Base-by-base conservation (phyloP, 2,888 invertebrate species). In the Nomada lathburiana region DNA sequence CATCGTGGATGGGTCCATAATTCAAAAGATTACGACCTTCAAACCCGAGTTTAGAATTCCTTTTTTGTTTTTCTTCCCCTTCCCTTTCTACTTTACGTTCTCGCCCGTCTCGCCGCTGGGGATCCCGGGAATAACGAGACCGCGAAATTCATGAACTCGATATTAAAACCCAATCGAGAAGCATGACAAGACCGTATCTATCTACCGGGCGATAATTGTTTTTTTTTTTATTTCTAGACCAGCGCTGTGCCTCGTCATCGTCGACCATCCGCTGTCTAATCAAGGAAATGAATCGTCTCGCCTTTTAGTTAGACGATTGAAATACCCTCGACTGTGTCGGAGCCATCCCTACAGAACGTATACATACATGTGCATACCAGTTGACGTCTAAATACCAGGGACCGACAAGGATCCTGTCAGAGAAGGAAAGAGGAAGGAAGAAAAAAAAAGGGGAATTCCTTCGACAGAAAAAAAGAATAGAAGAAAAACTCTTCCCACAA, bases 11-110 rank as follows among this genome's bases (percentile, higher is more conserved):
- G 52, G 23, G 60, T 29, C 59, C 53, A 64, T 70, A 52, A 65
- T 65, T 70, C 69, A 68, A 67, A 78, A 72, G 59, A 76, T 76
- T 72, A 74, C 67, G 59, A 72, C 50, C 65, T 60, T 62, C 59
- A 26, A 23, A 67, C n/a, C 44, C 52, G 13, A 36, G 65, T 70
- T 71, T 23, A 26, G 47, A 50, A 60, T 60, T 60, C 47, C 42
- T 42, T 23, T 62, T 42, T 71, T 52, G n/a, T n/a, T 11, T 29
- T 50, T n/a, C 11, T 2, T n/a, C 26, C 10, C 7, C 20, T 53
- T 36, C 29, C 50, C 13, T 16, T 13, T n/a, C 26, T 26, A 20
- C 42, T 26, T 23, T 26, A 18, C 13, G 36, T 52, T 7, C 5
- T 20, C 36, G 36, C 16, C 16, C 16, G 16, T 10, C 11, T 18